Evolutionary conservation across 2,797 vertebrate genomes (phyloP), one percentile per base, ranked within the genome.

Genomic region (Hyperoplus lanceolatus): DNA sequence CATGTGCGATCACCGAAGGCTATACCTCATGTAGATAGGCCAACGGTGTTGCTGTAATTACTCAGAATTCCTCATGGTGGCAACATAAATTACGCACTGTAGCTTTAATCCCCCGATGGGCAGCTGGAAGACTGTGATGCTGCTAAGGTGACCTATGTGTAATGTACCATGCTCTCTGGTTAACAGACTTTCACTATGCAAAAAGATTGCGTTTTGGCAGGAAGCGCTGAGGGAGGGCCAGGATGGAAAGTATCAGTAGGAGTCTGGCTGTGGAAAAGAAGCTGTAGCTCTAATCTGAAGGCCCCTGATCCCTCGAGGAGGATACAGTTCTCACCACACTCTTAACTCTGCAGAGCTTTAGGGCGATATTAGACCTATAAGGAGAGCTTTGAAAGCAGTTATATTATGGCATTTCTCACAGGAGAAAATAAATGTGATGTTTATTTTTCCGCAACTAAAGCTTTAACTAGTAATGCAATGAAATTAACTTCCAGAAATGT

Each of bases 201-300:
- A 86, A 73, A 62, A 80, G 62, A 62, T 72, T 81, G 75, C 9
- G 1, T 83, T 85, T 75, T 89, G 82, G 76, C 87, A 87, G 79
- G 61, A 29, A 73, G 39, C 8, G 10, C 60, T 54, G 72, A 81
- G 55, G 7, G 75, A 87, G 61, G 41, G 73, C 77, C 76, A 58
- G 46, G 80, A 84, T 87, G 88, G 85, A 93, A 93, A 91, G 79
- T 85, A 90, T 91, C 83, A 87, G 77, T 59, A 59, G 75, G 72
- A 83, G 78, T 43, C 70, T 77, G 85, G 82, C 82, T 81, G 82
- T 41, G 68, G 78, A 85, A 79, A 84, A 85, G 73, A 80, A 85
- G 76, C 60, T 73, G 62, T 69, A 73, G 67, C 73, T 84, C 77
- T 75, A 67, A 87, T 73, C 29, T 63, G 58, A 83, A 88, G 57